These are phyloP conservation scores for Pammene fasciana DNA, from an alignment of 2,888 invertebrate genomes.

Conservation along the genomic window DNA sequence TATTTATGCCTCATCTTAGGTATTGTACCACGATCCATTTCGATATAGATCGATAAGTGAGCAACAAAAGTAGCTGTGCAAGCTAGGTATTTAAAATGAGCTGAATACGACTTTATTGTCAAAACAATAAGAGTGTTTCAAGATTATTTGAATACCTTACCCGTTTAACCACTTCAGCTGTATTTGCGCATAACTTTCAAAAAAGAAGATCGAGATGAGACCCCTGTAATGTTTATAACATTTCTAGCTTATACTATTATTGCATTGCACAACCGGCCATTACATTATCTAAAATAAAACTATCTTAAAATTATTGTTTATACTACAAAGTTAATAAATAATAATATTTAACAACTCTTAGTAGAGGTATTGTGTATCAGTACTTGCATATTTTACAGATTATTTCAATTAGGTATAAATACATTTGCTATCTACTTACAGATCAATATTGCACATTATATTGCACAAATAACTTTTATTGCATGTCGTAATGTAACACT, in stretches of 20 bases:
- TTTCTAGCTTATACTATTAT: conserved; percentile 62
- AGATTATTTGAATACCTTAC: too few relatives aligned
- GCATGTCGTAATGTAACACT: conserved; percentile 53
- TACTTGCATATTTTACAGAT: conserved; percentile 39
- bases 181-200: neutral
- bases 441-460: conserved; percentile 60
- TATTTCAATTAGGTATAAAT: conserved; percentile 11
- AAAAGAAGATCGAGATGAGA: conserved; percentile 8
- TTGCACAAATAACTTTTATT: conserved; percentile 64
- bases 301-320: conserved; percentile 44
- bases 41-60: neutral
- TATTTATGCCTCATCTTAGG: neutral
- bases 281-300: conserved; percentile 40
- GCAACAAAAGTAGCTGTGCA: neutral
- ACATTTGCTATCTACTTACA: conserved; percentile 22
- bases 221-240: conserved; percentile 38
- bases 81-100: too few relatives aligned
- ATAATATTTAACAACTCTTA: conserved; percentile 36
- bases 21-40: neutral
- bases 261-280: conserved; percentile 82
- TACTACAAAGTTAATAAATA: conserved; percentile 35
- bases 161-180: too few relatives aligned
- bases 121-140: too few relatives aligned
- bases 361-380: conserved; percentile 41
- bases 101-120: too few relatives aligned